Evolutionary conservation across 37 sponge, comb jelly and placozoan species (phyloP).

Genomic region (Eunapius fragilis): DNA sequence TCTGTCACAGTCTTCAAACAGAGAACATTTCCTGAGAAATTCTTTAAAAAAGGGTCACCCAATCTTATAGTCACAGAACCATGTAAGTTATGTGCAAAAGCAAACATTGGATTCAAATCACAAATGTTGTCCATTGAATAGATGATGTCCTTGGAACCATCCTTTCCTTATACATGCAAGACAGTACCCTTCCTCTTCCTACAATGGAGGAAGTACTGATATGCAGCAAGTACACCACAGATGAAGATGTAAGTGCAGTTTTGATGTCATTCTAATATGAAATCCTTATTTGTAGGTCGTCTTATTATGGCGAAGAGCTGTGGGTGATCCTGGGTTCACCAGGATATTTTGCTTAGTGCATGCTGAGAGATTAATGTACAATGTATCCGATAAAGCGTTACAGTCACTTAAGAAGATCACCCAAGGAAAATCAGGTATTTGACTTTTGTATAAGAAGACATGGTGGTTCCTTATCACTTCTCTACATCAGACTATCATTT

Average conservation of each 20-base stretch:
- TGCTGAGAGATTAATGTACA: background rate
- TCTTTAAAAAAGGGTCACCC: background rate
- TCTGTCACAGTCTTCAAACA: background rate
- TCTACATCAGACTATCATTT: conserved; percentile 48
- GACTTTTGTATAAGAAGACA: background rate
- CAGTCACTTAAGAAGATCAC: background rate
- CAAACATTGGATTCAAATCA: background rate
- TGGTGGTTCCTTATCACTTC: background rate
- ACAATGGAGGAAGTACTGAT: conserved; percentile 66
- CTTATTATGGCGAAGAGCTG: conserved; percentile 3
- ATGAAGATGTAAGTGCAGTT: conserved; percentile 59
- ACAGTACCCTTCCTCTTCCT: conserved; percentile 60
- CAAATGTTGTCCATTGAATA: conserved; percentile 4
- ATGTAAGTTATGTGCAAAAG: background rate
- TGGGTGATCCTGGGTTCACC: background rate
- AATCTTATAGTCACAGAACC: background rate
- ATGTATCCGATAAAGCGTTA: background rate
- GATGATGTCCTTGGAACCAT: conserved; percentile 50
- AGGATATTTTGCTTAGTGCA: conserved; percentile 5
- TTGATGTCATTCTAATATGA: background rate
- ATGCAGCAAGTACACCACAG: conserved; percentile 61
- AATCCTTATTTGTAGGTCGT: background rate
- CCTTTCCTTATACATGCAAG: conserved; percentile 55
- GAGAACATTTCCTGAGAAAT: background rate
- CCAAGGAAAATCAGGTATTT: background rate